Evolutionary conservation across 1,140 invertebrate genomes (phyloP), one percentile per base, ranked within the genome.

Genomic region (Wiebesia pumilae): DNA sequence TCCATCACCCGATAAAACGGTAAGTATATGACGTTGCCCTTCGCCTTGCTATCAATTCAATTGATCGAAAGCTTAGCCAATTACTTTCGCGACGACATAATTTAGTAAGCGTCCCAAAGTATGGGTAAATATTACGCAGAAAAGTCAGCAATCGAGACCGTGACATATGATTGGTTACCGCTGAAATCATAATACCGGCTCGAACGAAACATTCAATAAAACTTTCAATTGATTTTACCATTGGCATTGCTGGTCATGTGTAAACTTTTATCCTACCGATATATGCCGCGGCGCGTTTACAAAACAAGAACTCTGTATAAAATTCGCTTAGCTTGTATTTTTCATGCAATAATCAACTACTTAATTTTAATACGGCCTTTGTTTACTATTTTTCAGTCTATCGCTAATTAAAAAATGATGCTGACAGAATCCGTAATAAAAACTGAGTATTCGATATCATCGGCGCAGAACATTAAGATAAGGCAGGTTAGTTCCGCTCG

Each of bases 401-500:
- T 19, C 2, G 77, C 0, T 47, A 14, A 43, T 33, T 78, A 24
- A 77, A 87, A 81, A 69, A 88, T 89, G 88, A 86, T 88, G 24
- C 86, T 81, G 40, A 79, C 84, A 51, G 58, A 83, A 80, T 81
- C 27, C 35, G n/a, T 40, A 0, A 51, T 38, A 47, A 80, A 86
- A 40, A 47, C 58, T n/a, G 58, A 84, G 27, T 81, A 27, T 38
- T 78, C 88, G 67, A 67, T 19, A 7, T 14, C 58, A 24, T 21
- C 51, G 12, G 35, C 24, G 58, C 79, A 35, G 21, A 87, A 84
- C 84, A 84, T 89, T 47, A 43, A 43, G 71, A 75, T 89, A n/a
- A 87, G 81, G 73, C 83, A 84, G 84, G 87, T 89, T 86, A 65
- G 88, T 88, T 83, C 69, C 58, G 79, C 54, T 47, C 77, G 77